Conservation (phyloP, 2,113 vertebrate genomes). For the Tragulus kanchil region DNA sequence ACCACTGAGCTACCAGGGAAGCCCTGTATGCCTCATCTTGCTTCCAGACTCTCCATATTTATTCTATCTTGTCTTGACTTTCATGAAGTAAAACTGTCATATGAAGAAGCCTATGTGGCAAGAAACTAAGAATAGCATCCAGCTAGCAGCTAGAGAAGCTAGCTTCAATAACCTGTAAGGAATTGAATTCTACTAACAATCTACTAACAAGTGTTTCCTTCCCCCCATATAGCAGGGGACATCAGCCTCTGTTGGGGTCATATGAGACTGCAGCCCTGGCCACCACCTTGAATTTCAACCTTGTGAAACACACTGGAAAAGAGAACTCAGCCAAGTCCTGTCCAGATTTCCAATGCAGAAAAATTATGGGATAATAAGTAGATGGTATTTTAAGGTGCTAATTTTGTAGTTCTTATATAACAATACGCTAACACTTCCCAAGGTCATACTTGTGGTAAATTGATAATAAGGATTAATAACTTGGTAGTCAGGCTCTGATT, state of each 20-base stretch:
- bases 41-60: not conserved
- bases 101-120: not conserved
- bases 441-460: not conserved
- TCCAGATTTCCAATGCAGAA: not conserved
- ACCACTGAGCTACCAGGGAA: too few species aligned
- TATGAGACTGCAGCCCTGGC: not conserved
- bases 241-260: too few species aligned
- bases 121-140: not conserved
- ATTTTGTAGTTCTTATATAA: not conserved
- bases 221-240: too few species aligned
- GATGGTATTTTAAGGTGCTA: not conserved
- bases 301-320: not conserved
- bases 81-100: not conserved
- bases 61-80: not conserved
- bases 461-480: not conserved
- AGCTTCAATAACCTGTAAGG: not conserved
- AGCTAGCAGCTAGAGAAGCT: not conserved
- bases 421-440: not conserved
- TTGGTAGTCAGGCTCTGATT: not conserved
- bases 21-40: too few species aligned
- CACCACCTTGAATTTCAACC: not conserved
- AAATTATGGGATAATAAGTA: not conserved
- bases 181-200: not conserved
- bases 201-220: not conserved
- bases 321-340: not conserved